Evolutionary conservation across 2,113 vertebrate species (phyloP).

Genomic region (Odontesthes bonariensis): DNA sequence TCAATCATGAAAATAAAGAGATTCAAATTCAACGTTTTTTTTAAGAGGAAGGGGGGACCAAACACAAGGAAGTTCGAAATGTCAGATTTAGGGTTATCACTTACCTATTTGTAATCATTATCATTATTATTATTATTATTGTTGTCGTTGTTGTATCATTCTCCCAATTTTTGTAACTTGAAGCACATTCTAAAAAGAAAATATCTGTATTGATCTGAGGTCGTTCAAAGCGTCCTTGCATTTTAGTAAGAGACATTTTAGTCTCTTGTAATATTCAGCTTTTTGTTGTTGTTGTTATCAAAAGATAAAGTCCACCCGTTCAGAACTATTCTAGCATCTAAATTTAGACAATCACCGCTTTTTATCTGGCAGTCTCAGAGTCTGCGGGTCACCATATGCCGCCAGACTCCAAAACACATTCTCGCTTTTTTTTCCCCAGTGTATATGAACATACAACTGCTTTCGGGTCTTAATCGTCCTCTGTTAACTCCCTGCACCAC

Average conservation of each 20-base stretch:
- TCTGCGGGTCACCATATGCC: not conserved
- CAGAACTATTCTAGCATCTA: too few species aligned
- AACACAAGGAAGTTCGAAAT: too few species aligned
- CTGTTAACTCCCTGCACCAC: conserved; percentile 39
- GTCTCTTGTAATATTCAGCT: too few species aligned
- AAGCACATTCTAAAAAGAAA: not conserved
- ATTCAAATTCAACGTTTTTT: too few species aligned
- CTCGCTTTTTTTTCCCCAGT: not conserved
- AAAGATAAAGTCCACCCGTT: not conserved
- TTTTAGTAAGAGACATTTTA: too few species aligned
- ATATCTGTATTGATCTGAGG: not conserved
- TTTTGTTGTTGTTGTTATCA: too few species aligned
- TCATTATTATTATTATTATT: not conserved
- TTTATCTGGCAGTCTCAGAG: conserved; percentile 6
- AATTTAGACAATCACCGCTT: not conserved
- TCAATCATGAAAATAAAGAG: too few species aligned
- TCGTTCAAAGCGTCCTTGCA: too few species aligned
- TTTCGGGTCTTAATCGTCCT: conserved; percentile 7
- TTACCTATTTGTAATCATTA: not conserved
- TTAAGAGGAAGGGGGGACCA: too few species aligned
- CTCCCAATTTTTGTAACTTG: not conserved
- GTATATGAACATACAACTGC: conserved; percentile 21
- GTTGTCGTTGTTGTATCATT: not conserved
- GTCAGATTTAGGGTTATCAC: too few species aligned
- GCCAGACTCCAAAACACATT: not conserved